Evolutionary conservation across 2,113 vertebrate genomes (phyloP), one percentile per base, ranked within the genome.

Genomic region (Tringa solitaria): DNA sequence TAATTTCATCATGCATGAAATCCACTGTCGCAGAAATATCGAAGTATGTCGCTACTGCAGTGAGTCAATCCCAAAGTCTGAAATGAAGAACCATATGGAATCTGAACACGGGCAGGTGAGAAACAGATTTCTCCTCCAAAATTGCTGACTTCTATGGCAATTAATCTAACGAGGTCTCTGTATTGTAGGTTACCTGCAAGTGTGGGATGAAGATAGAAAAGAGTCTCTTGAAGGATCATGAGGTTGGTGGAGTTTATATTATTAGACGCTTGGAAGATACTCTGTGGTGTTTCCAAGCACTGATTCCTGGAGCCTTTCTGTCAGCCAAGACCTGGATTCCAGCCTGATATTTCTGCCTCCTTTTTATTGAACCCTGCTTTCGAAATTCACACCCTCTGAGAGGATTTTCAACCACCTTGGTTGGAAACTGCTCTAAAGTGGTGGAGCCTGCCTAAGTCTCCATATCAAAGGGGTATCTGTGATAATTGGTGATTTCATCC

Each of bases 1-100:
- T 37, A 99, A 99, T 84, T 99, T 99, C 91, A 99, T 99, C 43
- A 99, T 99, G 59, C 99, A 99, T 24, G 99, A 99, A 96, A 99
- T 99, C 95, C 99, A 99, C 98, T 99, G 99, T 85, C 97, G 98
- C 32, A 98, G 99, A 78, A 99, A 99, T 60, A 99, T 99, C 6
- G 98, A 98, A 35, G 94, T 99, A 3, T 99, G 99, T 69, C 97
- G 97, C 14, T 63, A 98, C 75, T 99, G 99, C 98, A 98, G 98
- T n/a, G 99, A 99, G 64, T 98, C 98, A 3, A 92, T 99, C 83
- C 99, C 99, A 3, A 99, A 98, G 19, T 96, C 98, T 10, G 99
- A 99, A 30, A 98, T 99, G 95, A 97, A 98, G 87, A 97, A 96
- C 27, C 99, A 99, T 82, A 90, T 99, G 88, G 98, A 98, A 35